Evolutionary conservation across 1,140 invertebrate genomes (phyloP).

Genomic region (Bombus difficillimus): DNA sequence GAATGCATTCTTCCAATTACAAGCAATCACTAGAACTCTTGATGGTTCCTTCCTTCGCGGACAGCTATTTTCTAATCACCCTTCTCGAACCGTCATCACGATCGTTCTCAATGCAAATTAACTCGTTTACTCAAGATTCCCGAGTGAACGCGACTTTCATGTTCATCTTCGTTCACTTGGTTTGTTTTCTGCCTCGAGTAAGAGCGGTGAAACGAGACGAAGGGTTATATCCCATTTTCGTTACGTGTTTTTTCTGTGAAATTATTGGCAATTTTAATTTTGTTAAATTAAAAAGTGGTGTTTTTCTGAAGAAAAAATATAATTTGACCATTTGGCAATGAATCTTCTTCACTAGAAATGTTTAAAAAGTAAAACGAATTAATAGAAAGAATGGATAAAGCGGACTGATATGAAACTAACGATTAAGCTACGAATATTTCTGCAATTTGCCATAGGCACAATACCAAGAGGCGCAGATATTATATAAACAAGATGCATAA

Average conservation of each 20-base stretch:
- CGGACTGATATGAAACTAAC: no score
- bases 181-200: conserved; percentile 7
- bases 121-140: not conserved
- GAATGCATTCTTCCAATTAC: no score
- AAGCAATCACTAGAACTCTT: not conserved
- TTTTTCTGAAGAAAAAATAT: not conserved
- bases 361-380: no score
- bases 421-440: no score
- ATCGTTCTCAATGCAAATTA: conserved; percentile 9
- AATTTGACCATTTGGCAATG: no score
- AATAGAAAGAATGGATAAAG: no score
- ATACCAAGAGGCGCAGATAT: no score
- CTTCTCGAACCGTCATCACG: not conserved
- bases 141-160: not conserved
- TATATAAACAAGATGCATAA: no score
- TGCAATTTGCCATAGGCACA: no score
- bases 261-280: not conserved
- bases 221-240: not conserved
- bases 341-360: no score
- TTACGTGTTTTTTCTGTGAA: not conserved
- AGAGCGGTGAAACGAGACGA: not conserved
- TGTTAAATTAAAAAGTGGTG: no score
- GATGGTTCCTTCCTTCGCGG: not conserved
- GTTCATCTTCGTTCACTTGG: not conserved
- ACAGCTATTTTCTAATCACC: conserved; percentile 9